Evolutionary conservation across 2,113 vertebrate genomes (phyloP), one percentile per base, ranked within the genome.

Genomic region (Brachyhypopomus gauderio): DNA sequence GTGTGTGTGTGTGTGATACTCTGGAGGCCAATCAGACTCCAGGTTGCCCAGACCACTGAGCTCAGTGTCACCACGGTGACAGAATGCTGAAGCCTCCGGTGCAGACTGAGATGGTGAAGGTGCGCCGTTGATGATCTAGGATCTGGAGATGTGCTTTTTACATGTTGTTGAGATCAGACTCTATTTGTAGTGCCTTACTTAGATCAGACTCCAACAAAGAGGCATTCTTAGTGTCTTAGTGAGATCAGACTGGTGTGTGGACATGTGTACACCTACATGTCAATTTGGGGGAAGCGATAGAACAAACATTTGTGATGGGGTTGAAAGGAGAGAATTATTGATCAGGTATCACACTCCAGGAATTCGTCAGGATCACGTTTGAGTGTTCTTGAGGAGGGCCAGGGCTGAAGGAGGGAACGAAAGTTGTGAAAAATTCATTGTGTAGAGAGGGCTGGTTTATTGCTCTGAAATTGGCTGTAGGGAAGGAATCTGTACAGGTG

Each of bases 381-480:
- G 64, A 85, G 84, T 48, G 62, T 60, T 80, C 72, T 41, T 76
- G 82, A 82, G 81, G 78, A 74, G 77, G 83, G 86, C 81, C 73
- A 62, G 34, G 77, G 59, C 80, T 77, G 52, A 89, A 84, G 79
- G 70, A 81, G 67, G 25, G 64, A 71, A 30, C n/a, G 27, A 38
- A 84, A 52, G 45, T 85, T n/a, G 58, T 84, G 71, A 90, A 89
- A 90, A 84, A 87, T 91, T 90, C 80, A 89, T 78, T 70, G 25
- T 6, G 3, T 25, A 25, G 77, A 77, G 78, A 73, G n/a, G 58
- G 58, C 75, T 85, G 76, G 85, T 85, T 73, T 66, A 81, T 67
- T 58, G 52, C 73, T 17, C 17, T 67, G 83, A 74, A 64, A 83
- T 58, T 48, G 41, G 72, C 74, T 45, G 75, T 67, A 55, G 59